Evolutionary conservation across 2,113 vertebrate genomes (phyloP).

Genomic region (Campylomormyrus tamandua): DNA sequence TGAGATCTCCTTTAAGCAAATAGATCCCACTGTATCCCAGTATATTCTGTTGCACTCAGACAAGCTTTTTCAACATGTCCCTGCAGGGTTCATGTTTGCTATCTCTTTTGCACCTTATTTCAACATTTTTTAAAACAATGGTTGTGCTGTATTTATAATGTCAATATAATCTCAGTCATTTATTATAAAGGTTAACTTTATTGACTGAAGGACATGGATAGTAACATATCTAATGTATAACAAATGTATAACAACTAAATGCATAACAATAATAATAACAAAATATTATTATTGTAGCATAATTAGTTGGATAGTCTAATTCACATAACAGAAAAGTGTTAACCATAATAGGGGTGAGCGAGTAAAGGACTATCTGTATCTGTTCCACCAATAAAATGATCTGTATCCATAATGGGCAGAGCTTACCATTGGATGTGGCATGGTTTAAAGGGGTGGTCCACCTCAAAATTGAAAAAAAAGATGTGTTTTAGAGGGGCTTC

Average conservation of each 20-base stretch:
- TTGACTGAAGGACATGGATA: background rate
- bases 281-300: background rate
- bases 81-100: background rate
- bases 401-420: no score
- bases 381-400: no score
- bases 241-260: background rate
- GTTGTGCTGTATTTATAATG: background rate
- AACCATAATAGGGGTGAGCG: background rate
- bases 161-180: background rate
- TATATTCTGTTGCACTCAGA: background rate
- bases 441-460: no score
- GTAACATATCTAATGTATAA: background rate
- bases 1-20: slow-evolving; percentile 5
- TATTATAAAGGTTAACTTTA: background rate
- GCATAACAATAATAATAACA: background rate
- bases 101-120: background rate
- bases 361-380: background rate
- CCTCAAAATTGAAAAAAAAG: no score
- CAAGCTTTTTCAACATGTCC: background rate
- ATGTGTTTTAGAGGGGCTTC: no score
- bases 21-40: background rate
- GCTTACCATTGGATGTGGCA: no score
- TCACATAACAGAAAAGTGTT: background rate
- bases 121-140: background rate
- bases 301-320: background rate